Percentiles rank a stretch among this genome's conserved stretches.
Evolutionary conservation across 2,888 invertebrate genomes (phyloP).

Genomic region (Cenopis cana): DNA sequence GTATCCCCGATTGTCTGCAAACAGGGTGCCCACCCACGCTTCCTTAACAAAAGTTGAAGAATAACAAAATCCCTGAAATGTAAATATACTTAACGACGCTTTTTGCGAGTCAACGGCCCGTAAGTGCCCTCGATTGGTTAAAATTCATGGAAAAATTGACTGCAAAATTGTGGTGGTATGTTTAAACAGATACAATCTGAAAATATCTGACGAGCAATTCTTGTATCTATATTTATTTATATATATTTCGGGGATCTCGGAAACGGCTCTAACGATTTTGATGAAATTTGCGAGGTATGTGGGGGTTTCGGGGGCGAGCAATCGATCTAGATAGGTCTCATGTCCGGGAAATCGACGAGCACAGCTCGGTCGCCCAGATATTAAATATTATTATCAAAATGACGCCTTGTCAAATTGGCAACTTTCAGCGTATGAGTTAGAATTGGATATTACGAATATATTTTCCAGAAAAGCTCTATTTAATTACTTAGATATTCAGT

Average conservation of each 20-base stretch:
- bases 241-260: too few relatives aligned
- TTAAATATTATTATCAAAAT: too few relatives aligned
- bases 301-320: too few relatives aligned
- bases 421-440: background rate
- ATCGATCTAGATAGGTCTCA: too few relatives aligned
- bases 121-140: constrained; percentile 19
- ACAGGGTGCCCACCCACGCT: constrained; percentile 20
- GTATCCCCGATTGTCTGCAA: constrained; percentile 16
- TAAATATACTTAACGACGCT: constrained; percentile 18
- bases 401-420: background rate
- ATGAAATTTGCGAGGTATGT: too few relatives aligned
- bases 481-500: constrained; percentile 17
- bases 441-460: background rate
- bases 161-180: too few relatives aligned
- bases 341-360: too few relatives aligned
- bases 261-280: too few relatives aligned
- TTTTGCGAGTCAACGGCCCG: constrained; percentile 19
- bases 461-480: background rate
- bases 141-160: constrained; percentile 13
- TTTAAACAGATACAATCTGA: too few relatives aligned
- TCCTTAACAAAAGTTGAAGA: constrained; percentile 34
- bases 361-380: too few relatives aligned
- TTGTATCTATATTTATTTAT: too few relatives aligned
- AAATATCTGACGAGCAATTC: background rate
- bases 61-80: constrained; percentile 23